Conservation (phyloP, 2,113 vertebrate genomes). For the Scopus umbretta region DNA sequence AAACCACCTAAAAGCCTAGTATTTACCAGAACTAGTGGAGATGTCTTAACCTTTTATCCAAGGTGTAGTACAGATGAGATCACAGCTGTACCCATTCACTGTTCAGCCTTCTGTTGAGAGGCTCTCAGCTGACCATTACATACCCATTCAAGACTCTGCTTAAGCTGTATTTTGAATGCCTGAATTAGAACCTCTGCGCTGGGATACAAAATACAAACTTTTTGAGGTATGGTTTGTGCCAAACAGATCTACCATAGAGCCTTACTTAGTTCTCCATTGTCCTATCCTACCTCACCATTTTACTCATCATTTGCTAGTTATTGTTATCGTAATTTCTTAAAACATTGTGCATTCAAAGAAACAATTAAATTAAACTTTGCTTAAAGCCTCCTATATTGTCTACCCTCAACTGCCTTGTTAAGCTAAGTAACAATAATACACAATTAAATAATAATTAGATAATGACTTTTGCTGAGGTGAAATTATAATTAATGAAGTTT, state of each 20-base stretch:
- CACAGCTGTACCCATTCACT: neutral
- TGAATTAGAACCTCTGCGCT: neutral
- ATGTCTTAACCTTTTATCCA: neutral
- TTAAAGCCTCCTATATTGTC: neutral
- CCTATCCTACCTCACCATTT: neutral
- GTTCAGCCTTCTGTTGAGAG: neutral
- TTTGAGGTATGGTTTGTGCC: neutral
- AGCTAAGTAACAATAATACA: neutral
- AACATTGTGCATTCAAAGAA: neutral
- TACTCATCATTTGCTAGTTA: neutral
- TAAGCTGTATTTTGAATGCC: neutral
- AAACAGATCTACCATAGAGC: neutral
- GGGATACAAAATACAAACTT: neutral
- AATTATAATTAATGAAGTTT: slow-evolving; percentile 22
- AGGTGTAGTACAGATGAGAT: neutral
- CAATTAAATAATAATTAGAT: slow-evolving; percentile 21
- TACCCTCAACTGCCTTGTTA: neutral
- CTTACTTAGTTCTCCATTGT: neutral
- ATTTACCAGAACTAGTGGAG: neutral
- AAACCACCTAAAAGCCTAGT: neutral
- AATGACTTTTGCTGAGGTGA: neutral
- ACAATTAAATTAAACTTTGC: neutral
- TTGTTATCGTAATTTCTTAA: neutral
- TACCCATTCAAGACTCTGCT: neutral
- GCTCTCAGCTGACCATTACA: neutral